Evolutionary conservation across 2,113 vertebrate genomes (phyloP).

Genomic region (Synodontis membranacea): DNA sequence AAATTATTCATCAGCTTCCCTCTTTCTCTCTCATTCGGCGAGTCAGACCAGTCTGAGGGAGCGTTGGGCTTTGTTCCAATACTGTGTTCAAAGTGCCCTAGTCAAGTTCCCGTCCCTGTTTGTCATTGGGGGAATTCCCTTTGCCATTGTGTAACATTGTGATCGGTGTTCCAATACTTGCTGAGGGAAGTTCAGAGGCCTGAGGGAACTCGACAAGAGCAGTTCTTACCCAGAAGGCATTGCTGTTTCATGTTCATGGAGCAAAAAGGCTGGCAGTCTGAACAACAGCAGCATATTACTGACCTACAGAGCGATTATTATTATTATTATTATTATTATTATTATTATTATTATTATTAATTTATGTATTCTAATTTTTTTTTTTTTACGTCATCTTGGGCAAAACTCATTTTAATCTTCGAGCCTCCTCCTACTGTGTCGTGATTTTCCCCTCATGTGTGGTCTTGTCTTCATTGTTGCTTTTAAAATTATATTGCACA

Average conservation of each 20-base stretch:
- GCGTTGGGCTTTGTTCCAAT: background rate
- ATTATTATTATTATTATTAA: no score
- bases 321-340: no score
- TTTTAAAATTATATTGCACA: no score
- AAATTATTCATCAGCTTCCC: background rate
- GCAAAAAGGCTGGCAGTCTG: background rate
- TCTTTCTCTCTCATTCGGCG: background rate
- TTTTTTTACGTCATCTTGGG: no score
- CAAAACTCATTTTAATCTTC: no score
- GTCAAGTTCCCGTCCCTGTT: background rate
- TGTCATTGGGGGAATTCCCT: background rate
- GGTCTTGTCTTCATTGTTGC: background rate
- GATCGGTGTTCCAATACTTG: background rate
- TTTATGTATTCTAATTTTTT: no score
- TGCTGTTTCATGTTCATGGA: background rate
- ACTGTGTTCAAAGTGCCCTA: background rate
- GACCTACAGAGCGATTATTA: background rate
- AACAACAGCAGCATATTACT: background rate
- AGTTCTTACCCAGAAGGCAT: background rate
- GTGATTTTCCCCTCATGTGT: background rate
- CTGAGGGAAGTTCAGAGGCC: background rate
- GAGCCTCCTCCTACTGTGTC: background rate
- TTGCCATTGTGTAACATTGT: background rate
- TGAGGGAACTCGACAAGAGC: background rate
- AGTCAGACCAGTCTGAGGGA: background rate